Percentiles rank a stretch among this genome's conserved stretches.
Conservation (phyloP, 2,888 invertebrate species). For the Xiphydria camelus region DNA sequence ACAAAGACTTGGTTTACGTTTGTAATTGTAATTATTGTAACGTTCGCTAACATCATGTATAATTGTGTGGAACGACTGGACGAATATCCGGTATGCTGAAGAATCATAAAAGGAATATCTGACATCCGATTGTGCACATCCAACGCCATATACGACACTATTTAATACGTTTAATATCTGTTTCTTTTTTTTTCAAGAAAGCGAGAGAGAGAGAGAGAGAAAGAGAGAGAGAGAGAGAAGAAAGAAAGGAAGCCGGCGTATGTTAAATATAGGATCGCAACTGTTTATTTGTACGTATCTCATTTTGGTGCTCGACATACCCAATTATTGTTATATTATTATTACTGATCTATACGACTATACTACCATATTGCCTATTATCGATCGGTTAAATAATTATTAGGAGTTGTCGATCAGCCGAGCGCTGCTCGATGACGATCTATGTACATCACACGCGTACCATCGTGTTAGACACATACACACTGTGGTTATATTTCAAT, state of each 20-base stretch:
- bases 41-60: conserved; percentile 21
- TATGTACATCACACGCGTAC: conserved; percentile 44
- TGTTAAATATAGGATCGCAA: conserved; percentile 3
- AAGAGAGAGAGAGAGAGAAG: conserved; percentile 6
- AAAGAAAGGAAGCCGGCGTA: conserved; percentile 3
- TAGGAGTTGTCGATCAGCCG: conserved; percentile 43
- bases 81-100: background rate
- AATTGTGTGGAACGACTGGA: background rate
- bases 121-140: conserved; percentile 31
- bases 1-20: conserved; percentile 45
- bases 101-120: no score
- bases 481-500: conserved; percentile 55
- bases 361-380: conserved; percentile 48
- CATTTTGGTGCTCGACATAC: conserved; percentile 54
- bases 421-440: conserved; percentile 49
- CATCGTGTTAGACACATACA: conserved; percentile 42
- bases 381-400: conserved; percentile 45
- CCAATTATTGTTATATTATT: conserved; percentile 44
- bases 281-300: conserved; percentile 40
- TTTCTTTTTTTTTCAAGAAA: conserved; percentile 10
- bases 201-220: conserved; percentile 1
- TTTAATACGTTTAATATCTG: conserved; percentile 8
- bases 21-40: conserved; percentile 28
- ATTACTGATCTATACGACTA: conserved; percentile 46
- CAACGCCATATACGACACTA: conserved; percentile 23